phyloP scores from a whole-genome alignment of 2,888 invertebrate species.

The Thelaira solivaga region DNA sequence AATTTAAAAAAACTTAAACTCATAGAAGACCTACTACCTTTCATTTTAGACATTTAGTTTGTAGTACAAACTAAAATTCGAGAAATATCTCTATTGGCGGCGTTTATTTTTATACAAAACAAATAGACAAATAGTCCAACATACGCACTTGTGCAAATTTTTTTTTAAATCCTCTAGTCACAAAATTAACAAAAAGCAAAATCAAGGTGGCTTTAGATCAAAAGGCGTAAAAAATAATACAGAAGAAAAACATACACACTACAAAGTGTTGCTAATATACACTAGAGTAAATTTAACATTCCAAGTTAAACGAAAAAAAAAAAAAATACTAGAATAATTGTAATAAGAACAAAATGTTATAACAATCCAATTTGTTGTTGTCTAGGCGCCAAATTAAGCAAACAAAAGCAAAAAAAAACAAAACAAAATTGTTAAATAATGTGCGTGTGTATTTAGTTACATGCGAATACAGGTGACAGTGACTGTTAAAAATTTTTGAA shows the following conservation, averaged over 20 bases:
- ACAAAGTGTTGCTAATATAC: constrained; percentile 1
- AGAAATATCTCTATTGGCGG: too few species aligned
- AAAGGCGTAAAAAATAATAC: constrained; percentile 9
- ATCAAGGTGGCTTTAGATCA: constrained; percentile 41
- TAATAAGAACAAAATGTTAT: neutral
- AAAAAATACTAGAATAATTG: constrained; percentile 30
- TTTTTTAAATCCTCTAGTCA: constrained; percentile 22
- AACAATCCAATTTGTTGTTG: constrained; percentile 56
- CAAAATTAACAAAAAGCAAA: constrained; percentile 1
- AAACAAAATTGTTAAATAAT: neutral
- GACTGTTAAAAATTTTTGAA: neutral
- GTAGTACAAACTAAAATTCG: too few species aligned
- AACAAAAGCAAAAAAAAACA: neutral
- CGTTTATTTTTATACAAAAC: neutral
- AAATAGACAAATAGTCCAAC: neutral
- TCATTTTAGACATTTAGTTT: too few species aligned
- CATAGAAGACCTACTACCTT: too few species aligned
- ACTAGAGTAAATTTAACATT: constrained; percentile 30
- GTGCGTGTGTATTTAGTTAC: constrained; percentile 1
- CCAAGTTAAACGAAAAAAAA: constrained; percentile 5
- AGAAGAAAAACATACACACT: neutral
- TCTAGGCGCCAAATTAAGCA: constrained; percentile 50
- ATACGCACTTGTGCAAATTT: constrained; percentile 17
- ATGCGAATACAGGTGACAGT: constrained; percentile 17
- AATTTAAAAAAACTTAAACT: too few species aligned